These are phyloP conservation scores for Drosophila sulfurigaster DNA, from an alignment of 1,140 invertebrate genomes.

Conservation along the genomic window DNA sequence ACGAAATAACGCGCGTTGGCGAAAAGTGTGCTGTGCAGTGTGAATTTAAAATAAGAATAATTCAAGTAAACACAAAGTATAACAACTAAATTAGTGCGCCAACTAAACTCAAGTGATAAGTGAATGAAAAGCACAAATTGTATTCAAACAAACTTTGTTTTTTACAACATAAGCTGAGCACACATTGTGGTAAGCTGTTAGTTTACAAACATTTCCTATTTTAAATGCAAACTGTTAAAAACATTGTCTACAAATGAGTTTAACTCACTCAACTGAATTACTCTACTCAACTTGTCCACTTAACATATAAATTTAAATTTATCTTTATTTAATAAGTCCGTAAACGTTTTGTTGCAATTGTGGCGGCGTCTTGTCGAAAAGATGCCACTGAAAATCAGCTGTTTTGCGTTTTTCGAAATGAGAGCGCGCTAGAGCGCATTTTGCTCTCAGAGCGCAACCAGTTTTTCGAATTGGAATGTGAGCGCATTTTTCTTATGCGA, in stretches of 20 bases:
- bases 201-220: neutral
- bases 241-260: neutral
- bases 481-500: slow-evolving; percentile 23
- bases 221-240: neutral
- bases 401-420: slow-evolving; percentile 32
- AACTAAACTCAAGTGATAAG: neutral
- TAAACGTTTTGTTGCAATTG: slow-evolving; percentile 24
- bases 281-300: neutral
- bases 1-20: slow-evolving; percentile 46
- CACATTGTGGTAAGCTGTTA: slow-evolving; percentile 13
- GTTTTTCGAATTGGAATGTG: neutral
- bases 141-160: neutral
- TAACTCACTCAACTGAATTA: neutral
- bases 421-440: slow-evolving; percentile 14
- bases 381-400: slow-evolving; percentile 42
- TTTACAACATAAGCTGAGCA: neutral
- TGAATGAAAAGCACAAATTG: too few relatives aligned
- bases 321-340: neutral
- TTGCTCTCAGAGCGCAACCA: slow-evolving; percentile 2
- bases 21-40: slow-evolving; percentile 76
- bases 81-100: neutral
- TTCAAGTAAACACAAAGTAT: neutral
- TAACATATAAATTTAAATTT: neutral
- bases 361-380: slow-evolving; percentile 19
- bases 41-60: slow-evolving; percentile 16